Conservation (phyloP, 2,113 vertebrate species). For the Leucosticte australis region DNA sequence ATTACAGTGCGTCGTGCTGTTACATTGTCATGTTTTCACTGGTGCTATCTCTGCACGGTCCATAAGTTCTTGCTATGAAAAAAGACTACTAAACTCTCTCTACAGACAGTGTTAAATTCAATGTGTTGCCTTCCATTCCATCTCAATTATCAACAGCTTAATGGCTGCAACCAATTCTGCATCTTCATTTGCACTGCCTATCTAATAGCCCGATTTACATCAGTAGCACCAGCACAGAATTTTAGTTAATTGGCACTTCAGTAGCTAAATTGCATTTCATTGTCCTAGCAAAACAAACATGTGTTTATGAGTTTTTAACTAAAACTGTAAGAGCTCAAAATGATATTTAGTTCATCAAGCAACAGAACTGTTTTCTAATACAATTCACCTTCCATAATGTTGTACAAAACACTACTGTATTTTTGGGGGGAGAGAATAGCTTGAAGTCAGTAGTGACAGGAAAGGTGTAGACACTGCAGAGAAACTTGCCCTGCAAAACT, state of each 20-base stretch:
- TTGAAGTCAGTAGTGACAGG: not conserved
- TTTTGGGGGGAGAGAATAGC: not conserved
- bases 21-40: slow-evolving; percentile 48
- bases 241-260: slow-evolving; percentile 55
- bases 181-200: slow-evolving; percentile 23
- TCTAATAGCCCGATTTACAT: slow-evolving; percentile 58
- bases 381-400: not conserved
- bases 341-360: not conserved
- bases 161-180: slow-evolving; percentile 39
- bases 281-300: slow-evolving; percentile 44
- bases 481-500: not conserved
- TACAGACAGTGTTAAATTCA: slow-evolving; percentile 6
- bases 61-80: slow-evolving; percentile 57
- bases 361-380: not conserved
- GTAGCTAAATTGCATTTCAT: slow-evolving; percentile 30
- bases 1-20: not conserved
- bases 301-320: slow-evolving; percentile 35
- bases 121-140: slow-evolving; percentile 1
- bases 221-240: slow-evolving; percentile 14
- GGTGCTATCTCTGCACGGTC: slow-evolving; percentile 26
- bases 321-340: slow-evolving; percentile 18
- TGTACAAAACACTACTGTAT: not conserved
- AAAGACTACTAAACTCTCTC: not conserved
- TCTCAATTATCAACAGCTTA: slow-evolving; percentile 55
- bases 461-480: not conserved